Conservation (phyloP, 1,140 invertebrate species). For the Oedothorax gibbosus region DNA sequence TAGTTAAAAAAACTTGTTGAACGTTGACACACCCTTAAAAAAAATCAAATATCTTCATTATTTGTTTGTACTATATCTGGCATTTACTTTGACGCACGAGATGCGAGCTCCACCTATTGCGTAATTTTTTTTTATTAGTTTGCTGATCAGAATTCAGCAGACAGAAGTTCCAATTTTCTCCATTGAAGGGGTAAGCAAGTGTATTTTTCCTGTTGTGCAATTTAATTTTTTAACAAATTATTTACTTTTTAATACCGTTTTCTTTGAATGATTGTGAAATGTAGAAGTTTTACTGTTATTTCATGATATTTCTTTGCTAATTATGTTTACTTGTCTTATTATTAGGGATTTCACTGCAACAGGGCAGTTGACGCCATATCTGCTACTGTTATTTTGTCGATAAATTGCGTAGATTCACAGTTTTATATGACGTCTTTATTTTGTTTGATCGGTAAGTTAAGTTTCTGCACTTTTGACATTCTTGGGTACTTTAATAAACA, state of each 20-base stretch:
- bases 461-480: background rate
- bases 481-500: too few relatives aligned
- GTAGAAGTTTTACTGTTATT: background rate
- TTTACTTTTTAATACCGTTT: background rate
- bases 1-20: too few relatives aligned
- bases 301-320: background rate
- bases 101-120: constrained; percentile 41
- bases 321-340: constrained; percentile 17
- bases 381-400: constrained; percentile 59
- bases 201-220: constrained; percentile 3
- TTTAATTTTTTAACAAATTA: background rate
- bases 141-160: too few relatives aligned
- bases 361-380: constrained; percentile 58
- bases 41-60: too few relatives aligned
- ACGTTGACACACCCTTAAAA: too few relatives aligned
- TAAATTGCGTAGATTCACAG: constrained; percentile 60
- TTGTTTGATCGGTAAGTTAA: constrained; percentile 59
- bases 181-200: constrained; percentile 48
- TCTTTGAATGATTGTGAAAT: background rate
- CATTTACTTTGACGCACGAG: constrained; percentile 12
- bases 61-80: background rate
- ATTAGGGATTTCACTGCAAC: constrained; percentile 46
- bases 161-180: constrained; percentile 23
- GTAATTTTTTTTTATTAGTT: constrained; percentile 50
- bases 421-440: constrained; percentile 63